Base-by-base conservation (phyloP, 1,140 invertebrate species). In the Drosophila parabipectinata region DNA sequence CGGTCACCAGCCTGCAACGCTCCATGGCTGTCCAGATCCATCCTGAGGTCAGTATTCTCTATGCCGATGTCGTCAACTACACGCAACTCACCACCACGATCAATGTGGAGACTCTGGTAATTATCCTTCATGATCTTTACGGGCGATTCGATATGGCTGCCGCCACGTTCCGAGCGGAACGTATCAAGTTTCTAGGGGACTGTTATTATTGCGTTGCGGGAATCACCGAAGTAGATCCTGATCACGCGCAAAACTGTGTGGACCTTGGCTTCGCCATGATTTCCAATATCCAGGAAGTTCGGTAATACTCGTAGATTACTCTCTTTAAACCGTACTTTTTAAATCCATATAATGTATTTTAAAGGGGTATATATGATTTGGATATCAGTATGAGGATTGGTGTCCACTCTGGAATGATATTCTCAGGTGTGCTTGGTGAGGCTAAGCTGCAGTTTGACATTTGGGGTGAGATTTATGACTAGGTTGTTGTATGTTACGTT, bases 391-490 rank as follows among this genome's bases (percentile, higher is more conserved):
- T 99, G 98, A 93, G 98, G 73, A 99, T 99, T 72, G 98, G 98
- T 0, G 95, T 99, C 1, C 98, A 99, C 91, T 97, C 96, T 14
- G 98, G 98, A 0, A 95, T 94, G 79, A 96, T 99, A 39, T 93
- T 98, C 8, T 97, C 97, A 58, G 98, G 98, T 1, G 94, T 99
- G 3, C 94, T 99, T 24, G 98, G 98, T 0, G 94, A 96, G 1
- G 94, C 95, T 44, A 99, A 99, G 92, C 98, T 98, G 96, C 98
- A 99, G 92, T 99, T 95, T 90, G 98, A 99, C 91, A 96, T 99
- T 75, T 99, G 98, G 98, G 98, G 97, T 9, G 37, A 34, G 68
- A 12, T 4, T 2, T n/a, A 94, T 95, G 75, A 88, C 97, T 4
- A 12, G 34, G 12, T n/a, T 37, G 0, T 10, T 12, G 3, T n/a